Base-by-base conservation (phyloP, 1,140 invertebrate species). In the Calycopis cecrops region DNA sequence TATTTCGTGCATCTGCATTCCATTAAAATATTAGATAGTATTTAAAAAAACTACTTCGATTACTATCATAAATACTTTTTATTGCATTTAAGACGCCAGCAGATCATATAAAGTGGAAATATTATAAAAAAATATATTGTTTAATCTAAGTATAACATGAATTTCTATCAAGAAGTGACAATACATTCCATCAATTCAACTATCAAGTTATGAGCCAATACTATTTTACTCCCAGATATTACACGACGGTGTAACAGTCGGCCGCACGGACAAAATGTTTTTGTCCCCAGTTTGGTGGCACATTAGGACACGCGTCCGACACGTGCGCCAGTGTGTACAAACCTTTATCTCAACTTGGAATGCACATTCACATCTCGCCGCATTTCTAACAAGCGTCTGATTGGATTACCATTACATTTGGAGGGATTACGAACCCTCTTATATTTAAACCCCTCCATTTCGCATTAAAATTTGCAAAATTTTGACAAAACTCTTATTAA, bases 351-450 rank as follows among this genome's bases (percentile, higher is more conserved):
- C 63, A 52, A 64, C 65, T 67, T 60, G 60, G 69, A 73, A 83
- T 78, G 76, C 76, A 57, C 74, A 73, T 80, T 75, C 75, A 80
- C 73, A 73, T 70, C 67, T 80, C 76, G 62, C 68, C 79, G 71
- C 72, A 69, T 69, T 67, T 62, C 53, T 72, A 72, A 79, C 68
- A 69, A 74, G 64, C 71, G 62, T 68, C 49, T 72, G 69, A 83
- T 83, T 78, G 79, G 77, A 79, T 83, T 80, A 80, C 68, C 57
- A 65, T 56, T 65, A 58, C 52, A 60, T 60, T 68, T 62, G 48
- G 38, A 28, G 47, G 33, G 35, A 48, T 38, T 54, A 14, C 48
- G 54, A 40, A 2, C 21, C 21, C 21, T 28, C 21, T 28, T 28
- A 28, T 50, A 55, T 60, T 59, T 59, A 44, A 38, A 38, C 35